Evolutionary conservation across 2,888 invertebrate species (phyloP).

Genomic region (Catotricha subobsoleta): DNA sequence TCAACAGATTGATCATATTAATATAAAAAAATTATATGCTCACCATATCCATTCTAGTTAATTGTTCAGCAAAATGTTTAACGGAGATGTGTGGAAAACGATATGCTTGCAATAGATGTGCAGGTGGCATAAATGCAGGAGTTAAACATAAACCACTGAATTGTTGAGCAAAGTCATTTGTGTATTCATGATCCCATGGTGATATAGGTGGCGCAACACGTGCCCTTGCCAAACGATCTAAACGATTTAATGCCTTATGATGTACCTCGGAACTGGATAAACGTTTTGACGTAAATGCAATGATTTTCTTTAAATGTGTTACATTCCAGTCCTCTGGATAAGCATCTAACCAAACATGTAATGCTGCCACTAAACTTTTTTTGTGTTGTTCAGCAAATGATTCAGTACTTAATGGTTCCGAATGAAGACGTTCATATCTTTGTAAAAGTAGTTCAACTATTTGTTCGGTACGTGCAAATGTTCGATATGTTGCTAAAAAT

Average conservation of each 20-base stretch:
- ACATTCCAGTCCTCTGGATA: constrained; percentile 76
- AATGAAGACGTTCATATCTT: constrained; percentile 48
- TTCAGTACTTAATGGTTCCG: constrained; percentile 10
- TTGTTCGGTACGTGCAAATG: constrained; percentile 74
- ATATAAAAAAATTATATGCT: constrained; percentile 9
- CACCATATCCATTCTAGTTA: constrained; percentile 90
- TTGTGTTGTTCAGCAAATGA: constrained; percentile 28
- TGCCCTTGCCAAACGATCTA: constrained; percentile 35
- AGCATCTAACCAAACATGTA: constrained; percentile 94
- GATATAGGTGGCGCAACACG: constrained; percentile 27
- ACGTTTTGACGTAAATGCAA: constrained; percentile 68
- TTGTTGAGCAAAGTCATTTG: constrained; percentile 22
- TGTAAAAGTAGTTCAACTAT: constrained; percentile 67
- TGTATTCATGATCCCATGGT: constrained; percentile 23
- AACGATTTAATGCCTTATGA: constrained; percentile 32
- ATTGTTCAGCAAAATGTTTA: constrained; percentile 89
- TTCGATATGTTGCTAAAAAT: constrained; percentile 82
- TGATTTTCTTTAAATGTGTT: constrained; percentile 49
- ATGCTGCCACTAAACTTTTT: constrained; percentile 70
- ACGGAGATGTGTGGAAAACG: constrained; percentile 71
- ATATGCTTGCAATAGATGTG: constrained; percentile 47
- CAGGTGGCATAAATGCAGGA: constrained; percentile 39
- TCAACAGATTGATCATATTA: background rate
- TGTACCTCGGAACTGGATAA: constrained; percentile 74
- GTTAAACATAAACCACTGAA: constrained; percentile 36